Base-by-base conservation (phyloP, 2,888 invertebrate species). In the Cremastobaeus sp. region DNA sequence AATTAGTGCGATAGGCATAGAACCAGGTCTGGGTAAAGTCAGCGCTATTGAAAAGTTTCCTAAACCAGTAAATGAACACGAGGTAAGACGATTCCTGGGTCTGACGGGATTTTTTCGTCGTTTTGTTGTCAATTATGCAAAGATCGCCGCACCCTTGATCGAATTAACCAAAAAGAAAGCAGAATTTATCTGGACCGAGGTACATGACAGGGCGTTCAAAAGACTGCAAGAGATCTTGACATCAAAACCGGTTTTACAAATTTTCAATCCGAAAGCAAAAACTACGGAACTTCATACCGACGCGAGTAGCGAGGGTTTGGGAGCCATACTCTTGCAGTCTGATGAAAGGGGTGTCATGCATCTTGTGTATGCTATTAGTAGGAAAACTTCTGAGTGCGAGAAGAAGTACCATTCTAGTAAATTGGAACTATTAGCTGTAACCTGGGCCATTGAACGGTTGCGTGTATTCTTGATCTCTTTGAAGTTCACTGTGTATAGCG, bases 401-500 rank as follows among this genome's bases (percentile, higher is more conserved):
- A 8, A 21, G 4, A 41, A 47, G 1, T 79, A 80, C 43, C 77
- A 78, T 39, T 75, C 77, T 0, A 69, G 55, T 14, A 5, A 45
- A 6, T 21, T 60, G 1, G 32, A 60, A 30, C 41, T 48, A 8
- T 14, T 60, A 1, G 39, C 50, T 1, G 17, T 48, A 1, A 30
- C 30, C 1, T 60, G 37, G 34, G 39, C 48, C 4, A 14, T 50
- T 15, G 32, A 50, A 15, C 3, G 50, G 1, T 20, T 77, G 9
- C 45, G 78, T 2, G 25, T 50, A 1, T 68, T 73, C 9, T 32
- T 79, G 9, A 47, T 78, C 3, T 68, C 54, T 1, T 66, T 77
- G 9, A 25, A 21, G 1, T 78, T 81, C 45, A 66, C 32, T 3
- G 48, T 82, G 2, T 18, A 74, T 2, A 79, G 78, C 0, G 80